Evolutionary conservation across 2,113 vertebrate genomes (phyloP), one percentile per base, ranked within the genome.

Genomic region (Halichoerus grypus): DNA sequence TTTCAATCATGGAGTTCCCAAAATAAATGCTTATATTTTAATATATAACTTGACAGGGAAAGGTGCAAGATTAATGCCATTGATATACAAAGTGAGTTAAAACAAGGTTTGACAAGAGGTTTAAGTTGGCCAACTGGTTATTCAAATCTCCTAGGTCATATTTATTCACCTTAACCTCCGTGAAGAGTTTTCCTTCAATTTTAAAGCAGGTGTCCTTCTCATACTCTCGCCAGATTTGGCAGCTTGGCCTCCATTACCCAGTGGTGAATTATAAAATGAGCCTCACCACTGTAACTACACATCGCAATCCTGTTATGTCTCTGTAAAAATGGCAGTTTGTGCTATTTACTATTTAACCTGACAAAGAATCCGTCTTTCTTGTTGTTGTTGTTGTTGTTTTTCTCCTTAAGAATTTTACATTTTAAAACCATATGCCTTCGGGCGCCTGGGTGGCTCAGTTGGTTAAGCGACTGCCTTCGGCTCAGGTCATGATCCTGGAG

Each of bases 21-120:
- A 59, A 84, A 87, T 92, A 81, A 79, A 31, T 46, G 3, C 5
- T 94, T 15, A 76, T 72, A 76, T 93, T 95, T 95, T 93, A 93
- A 79, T 46, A 72, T 86, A 26, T 74, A 79, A 28, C 36, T 46
- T 84, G 63, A 28, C 10, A 39, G 6, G 49, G 5, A 92, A 94
- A 96, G 31, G 33, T 87, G 28, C 15, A 87, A 69, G 42, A 92
- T 92, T 85, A 94, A 90, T 79, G 16, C 8, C 42, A 51, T 14
- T 74, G 46, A 63, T 96, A 76, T 49, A 84, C n/a, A 72, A 65
- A 95, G 51, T 51, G 33, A 88, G 28, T 82, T 92, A 77, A 51
- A 55, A 28, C 19, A 74, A 84, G 11, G 9, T 8, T 94, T 88
- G 36, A 77, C 10, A 49, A 92, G 95, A 95, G 42, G 33, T 85